Percentiles rank a stretch among this genome's conserved stretches.
Conservation (phyloP, 2,888 invertebrate species). For the Gasteruption jaculator region DNA sequence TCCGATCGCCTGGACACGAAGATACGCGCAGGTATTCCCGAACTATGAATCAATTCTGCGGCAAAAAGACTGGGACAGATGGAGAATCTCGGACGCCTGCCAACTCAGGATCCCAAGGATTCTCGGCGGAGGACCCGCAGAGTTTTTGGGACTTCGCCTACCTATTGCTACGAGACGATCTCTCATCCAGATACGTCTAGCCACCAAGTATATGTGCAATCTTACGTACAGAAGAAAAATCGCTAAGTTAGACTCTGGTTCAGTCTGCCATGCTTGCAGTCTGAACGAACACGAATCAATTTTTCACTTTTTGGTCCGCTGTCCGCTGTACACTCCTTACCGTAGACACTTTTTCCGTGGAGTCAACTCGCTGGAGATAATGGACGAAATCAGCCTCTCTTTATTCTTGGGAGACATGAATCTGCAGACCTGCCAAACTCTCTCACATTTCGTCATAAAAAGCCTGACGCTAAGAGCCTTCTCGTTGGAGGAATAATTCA, state of each 20-base stretch:
- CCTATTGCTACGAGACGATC: conserved; percentile 2
- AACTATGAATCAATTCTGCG: conserved; percentile 1
- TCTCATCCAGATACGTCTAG: conserved; percentile 8
- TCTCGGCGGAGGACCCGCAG: conserved; percentile 4
- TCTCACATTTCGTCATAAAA: too few species aligned
- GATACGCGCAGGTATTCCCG: neutral
- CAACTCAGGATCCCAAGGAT: conserved; percentile 1
- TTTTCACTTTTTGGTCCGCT: conserved; percentile 5
- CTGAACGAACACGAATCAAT: conserved; percentile 1
- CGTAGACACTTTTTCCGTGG: conserved; percentile 1
- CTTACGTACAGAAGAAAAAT: conserved; percentile 4
- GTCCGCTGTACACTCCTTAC: conserved; percentile 4
- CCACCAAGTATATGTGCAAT: conserved; percentile 2
- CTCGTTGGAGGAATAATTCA: too few species aligned
- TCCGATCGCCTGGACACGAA: neutral
- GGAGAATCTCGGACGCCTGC: conserved; percentile 8
- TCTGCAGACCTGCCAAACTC: too few species aligned
- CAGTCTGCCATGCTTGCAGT: conserved; percentile 2
- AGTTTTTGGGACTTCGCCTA: conserved; percentile 3
- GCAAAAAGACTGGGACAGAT: conserved; percentile 5
- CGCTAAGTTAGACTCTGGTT: conserved; percentile 5
- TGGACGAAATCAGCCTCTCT: too few species aligned
- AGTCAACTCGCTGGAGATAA: too few species aligned
- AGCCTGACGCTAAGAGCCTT: too few species aligned
- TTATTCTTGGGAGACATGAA: too few species aligned